Conservation (phyloP, 2,888 invertebrate species). For the Thymelicus acteon region DNA sequence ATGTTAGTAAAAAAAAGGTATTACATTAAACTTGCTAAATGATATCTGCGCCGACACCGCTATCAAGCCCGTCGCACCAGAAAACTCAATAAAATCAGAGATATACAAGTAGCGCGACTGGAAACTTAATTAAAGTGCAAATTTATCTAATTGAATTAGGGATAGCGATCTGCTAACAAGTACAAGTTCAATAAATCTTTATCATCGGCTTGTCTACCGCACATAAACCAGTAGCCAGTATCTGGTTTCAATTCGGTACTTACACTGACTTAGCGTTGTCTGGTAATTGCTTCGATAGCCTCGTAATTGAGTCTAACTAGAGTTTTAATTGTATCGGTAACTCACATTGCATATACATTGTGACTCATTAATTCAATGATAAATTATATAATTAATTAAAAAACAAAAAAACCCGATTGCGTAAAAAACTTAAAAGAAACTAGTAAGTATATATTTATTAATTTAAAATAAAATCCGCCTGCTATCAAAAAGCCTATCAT, state of each 20-base stretch:
- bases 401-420: no score
- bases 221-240: slow-evolving; percentile 15
- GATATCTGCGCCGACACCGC: slow-evolving; percentile 1
- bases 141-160: slow-evolving; percentile 38
- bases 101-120: slow-evolving; percentile 19
- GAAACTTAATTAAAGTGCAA: slow-evolving; percentile 39
- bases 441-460: no score
- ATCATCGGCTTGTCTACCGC: slow-evolving; percentile 29
- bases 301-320: background rate
- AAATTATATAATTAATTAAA: no score
- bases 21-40: background rate
- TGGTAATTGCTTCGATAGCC: slow-evolving; percentile 12
- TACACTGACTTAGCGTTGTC: background rate
- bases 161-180: slow-evolving; percentile 35
- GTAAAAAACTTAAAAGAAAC: no score
- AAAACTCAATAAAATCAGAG: slow-evolving; percentile 34
- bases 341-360: no score
- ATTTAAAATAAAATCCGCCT: no score
- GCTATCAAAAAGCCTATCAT: no score
- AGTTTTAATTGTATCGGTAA: background rate
- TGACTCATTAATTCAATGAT: no score
- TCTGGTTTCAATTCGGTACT: slow-evolving; percentile 16
- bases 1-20: background rate
- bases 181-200: slow-evolving; percentile 33
- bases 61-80: slow-evolving; percentile 12